Conservation (phyloP, 2,797 vertebrate species). For the Notolabrus celidotus region DNA sequence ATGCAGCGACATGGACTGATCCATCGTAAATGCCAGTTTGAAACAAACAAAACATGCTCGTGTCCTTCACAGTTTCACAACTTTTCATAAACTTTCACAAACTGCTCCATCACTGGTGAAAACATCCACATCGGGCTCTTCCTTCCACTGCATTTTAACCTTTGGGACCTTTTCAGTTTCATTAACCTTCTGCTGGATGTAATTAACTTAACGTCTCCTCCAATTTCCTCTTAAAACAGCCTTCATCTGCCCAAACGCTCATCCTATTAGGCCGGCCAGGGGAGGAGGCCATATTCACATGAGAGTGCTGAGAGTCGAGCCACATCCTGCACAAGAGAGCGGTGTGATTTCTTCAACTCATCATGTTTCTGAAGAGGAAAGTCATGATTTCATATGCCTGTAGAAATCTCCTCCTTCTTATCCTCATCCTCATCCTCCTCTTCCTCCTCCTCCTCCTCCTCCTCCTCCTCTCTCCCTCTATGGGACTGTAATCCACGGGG, state of each 20-base stretch:
- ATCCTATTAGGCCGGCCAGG: constrained; percentile 39
- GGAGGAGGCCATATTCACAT: not conserved
- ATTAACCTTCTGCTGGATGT: constrained; percentile 62
- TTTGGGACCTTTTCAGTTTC: constrained; percentile 33
- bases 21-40: too few species aligned
- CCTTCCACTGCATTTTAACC: constrained; percentile 1
- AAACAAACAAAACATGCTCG: too few species aligned
- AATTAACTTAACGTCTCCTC: constrained; percentile 53
- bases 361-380: not conserved
- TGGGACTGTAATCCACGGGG: constrained; percentile 72
- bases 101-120: not conserved
- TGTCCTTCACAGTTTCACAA: not conserved
- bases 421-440: not conserved
- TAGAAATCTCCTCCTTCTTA: not conserved
- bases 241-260: constrained; percentile 43
- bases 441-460: not conserved
- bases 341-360: not conserved
- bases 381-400: constrained; percentile 1
- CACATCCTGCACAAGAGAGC: not conserved
- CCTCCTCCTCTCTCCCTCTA: not conserved
- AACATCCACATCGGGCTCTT: not conserved
- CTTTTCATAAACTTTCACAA: not conserved
- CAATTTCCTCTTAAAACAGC: constrained; percentile 26
- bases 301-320: constrained; percentile 23
- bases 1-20: too few species aligned